Conservation (phyloP, 1,140 invertebrate genomes). For the Drosophila ogumai region DNA sequence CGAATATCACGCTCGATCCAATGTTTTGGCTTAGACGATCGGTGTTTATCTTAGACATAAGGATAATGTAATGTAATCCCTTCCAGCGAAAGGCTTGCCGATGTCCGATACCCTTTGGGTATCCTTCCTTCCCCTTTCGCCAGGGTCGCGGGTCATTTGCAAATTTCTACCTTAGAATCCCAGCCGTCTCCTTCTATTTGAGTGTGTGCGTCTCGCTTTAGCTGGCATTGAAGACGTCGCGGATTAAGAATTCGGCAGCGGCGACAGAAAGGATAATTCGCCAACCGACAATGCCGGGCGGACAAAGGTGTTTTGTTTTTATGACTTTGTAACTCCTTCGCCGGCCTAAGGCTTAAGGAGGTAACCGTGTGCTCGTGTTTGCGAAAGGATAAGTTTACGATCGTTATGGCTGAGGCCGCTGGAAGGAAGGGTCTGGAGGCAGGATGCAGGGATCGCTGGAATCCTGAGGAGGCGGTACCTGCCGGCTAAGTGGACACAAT, state of each 20-base stretch:
- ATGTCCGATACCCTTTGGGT: conserved; percentile 10
- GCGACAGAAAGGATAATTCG: conserved; percentile 76
- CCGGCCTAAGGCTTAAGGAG: conserved; percentile 50
- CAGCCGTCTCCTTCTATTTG: conserved; percentile 1
- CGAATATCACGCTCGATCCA: conserved; percentile 45
- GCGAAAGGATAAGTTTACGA: conserved; percentile 80
- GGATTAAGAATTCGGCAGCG: conserved; percentile 76
- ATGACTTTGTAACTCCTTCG: conserved; percentile 83
- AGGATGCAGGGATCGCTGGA: conserved; percentile 1
- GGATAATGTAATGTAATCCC: conserved; percentile 79
- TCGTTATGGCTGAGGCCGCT: conserved; percentile 61
- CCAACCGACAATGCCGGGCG: conserved; percentile 66
- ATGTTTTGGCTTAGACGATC: conserved; percentile 46
- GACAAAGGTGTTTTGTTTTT: conserved; percentile 85
- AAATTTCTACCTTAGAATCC: conserved; percentile 42
- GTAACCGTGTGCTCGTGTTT: conserved; percentile 53
- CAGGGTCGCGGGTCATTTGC: conserved; percentile 55
- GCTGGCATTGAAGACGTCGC: conserved; percentile 43
- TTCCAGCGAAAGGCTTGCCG: conserved; percentile 65
- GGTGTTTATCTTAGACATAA: conserved; percentile 82
- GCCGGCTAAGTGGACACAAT: conserved; percentile 76
- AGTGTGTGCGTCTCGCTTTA: conserved; percentile 1
- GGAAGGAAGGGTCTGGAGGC: conserved; percentile 14
- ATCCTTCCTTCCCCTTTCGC: conserved; percentile 18
- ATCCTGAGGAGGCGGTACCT: conserved; percentile 59